phyloP scores from a whole-genome alignment of 2,888 invertebrate genomes.

The Actias luna region DNA sequence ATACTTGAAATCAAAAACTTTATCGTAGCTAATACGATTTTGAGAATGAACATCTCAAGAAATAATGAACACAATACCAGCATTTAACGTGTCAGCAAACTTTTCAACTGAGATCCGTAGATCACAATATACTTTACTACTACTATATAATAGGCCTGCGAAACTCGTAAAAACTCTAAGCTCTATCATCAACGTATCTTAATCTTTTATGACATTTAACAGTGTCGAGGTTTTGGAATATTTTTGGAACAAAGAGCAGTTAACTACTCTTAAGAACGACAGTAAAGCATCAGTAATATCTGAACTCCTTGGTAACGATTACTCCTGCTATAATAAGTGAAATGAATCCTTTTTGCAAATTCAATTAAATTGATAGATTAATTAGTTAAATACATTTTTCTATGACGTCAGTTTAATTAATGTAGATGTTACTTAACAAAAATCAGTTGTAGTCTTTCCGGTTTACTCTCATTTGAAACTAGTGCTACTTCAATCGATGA shows the following conservation, averaged over 20 bases:
- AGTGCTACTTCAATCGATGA: constrained; percentile 66
- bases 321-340: neutral
- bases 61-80: constrained; percentile 35
- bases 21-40: constrained; percentile 49
- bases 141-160: constrained; percentile 67
- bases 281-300: neutral
- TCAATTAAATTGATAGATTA: neutral
- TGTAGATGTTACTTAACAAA: neutral
- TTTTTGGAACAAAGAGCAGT: neutral
- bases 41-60: constrained; percentile 32
- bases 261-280: neutral
- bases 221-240: neutral
- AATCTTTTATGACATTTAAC: constrained; percentile 46
- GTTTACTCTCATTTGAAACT: neutral
- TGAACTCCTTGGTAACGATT: neutral
- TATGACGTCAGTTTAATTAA: neutral
- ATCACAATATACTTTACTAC: constrained; percentile 58
- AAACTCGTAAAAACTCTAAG: constrained; percentile 71
- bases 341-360: neutral
- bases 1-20: constrained; percentile 57
- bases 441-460: neutral
- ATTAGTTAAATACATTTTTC: neutral
- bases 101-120: constrained; percentile 67
- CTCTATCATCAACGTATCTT: constrained; percentile 52
- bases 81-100: constrained; percentile 56